Base-by-base conservation (phyloP, 1,140 invertebrate genomes). In the Brachionus sp. region DNA sequence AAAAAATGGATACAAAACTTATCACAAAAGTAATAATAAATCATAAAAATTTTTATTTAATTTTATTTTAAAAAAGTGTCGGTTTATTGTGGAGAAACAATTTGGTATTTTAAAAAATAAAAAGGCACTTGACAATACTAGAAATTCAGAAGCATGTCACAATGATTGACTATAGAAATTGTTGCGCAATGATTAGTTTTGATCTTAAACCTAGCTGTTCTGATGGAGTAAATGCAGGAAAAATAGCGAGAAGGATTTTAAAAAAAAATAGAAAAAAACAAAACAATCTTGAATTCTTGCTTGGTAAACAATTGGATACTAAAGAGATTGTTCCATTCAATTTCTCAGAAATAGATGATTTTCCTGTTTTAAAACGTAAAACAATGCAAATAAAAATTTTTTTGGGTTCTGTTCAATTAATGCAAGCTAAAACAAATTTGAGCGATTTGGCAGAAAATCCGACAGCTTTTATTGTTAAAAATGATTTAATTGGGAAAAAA, bases 81-180 rank as follows among this genome's bases (percentile, higher is more conserved):
- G 42, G 23, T 75, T 75, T 75, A 75, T 75, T 46, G 25, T 75
- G 0, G 70, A 75, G 44, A 75, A 75, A 46, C 39, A 75, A 46
- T 25, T 75, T 13, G 39, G 42, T 46, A 46, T 25, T 12, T 35
- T 75, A 25, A 75, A 75, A 46, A 75, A 35, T 25, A 35, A 35
- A n/a, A 35, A 29, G 9, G 70, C 70, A 7, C 25, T 75, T 19
- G 70, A 75, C 44, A 44, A 75, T 75, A 75, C 46, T 46, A 29
- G 39, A 75, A 75, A 75, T 75, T 25, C 42, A 9, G 19, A 75
- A 46, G 7, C 33, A 23, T 39, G 70, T 46, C 70, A 75, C 25
- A 46, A 19, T 25, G 19, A 75, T 75, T 23, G 70, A 75, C 25
- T 75, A 75, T 46, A 29, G 70, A 9, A 46, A 46, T 46, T 44